These are phyloP conservation scores for Pangasius djambal DNA, from an alignment of 2,797 vertebrate species.

Conservation along the genomic window DNA sequence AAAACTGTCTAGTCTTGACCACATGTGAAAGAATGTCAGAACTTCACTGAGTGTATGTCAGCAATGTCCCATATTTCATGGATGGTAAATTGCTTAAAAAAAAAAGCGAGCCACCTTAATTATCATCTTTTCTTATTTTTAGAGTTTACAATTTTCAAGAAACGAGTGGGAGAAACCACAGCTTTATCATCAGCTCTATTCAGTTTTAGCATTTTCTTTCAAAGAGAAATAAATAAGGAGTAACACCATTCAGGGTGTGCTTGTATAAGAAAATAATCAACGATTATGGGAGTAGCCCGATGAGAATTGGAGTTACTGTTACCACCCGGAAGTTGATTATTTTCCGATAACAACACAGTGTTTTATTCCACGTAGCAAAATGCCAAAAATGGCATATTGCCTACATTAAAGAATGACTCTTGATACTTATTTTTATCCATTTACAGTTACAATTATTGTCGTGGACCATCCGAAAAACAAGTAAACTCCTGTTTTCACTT, in stretches of 20 bases:
- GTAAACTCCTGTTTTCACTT: too few relatives aligned
- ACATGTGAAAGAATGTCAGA: background rate
- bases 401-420: background rate
- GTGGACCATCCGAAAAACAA: too few relatives aligned
- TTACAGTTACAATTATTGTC: too few relatives aligned
- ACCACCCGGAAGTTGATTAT: background rate
- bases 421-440: background rate
- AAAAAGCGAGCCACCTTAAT: background rate
- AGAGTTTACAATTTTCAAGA: too few relatives aligned
- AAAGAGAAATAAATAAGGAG: background rate
- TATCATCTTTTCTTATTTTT: background rate
- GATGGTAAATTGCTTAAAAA: too few relatives aligned
- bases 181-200: background rate
- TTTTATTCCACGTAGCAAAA: background rate
- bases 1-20: slow-evolving; percentile 13
- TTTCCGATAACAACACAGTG: background rate
- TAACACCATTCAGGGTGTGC: background rate
- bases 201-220: background rate
- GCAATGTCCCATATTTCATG: background rate
- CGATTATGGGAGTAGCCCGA: background rate
- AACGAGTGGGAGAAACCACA: background rate
- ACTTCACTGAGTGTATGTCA: too few relatives aligned
- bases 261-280: background rate
- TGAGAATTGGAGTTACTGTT: background rate
- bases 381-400: background rate